phyloP scores from a whole-genome alignment of 2,888 invertebrate genomes.

The Dichetophora obliterata region DNA sequence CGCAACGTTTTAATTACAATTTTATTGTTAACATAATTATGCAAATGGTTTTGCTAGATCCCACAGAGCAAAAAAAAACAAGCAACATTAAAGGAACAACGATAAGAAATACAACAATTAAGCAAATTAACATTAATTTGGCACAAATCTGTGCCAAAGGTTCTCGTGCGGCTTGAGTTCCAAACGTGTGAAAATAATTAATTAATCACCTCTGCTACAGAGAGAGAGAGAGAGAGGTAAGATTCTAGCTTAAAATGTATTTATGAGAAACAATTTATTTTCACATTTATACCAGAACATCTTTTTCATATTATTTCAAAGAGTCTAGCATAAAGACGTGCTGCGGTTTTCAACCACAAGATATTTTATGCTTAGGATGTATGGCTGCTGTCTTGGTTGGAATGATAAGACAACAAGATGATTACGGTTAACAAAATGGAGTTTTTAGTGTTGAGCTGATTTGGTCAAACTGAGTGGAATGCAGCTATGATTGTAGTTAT shows the following conservation, averaged over 20 bases:
- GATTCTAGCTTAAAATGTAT: constrained; percentile 51
- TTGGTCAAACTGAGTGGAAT: no score
- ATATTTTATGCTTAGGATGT: not conserved
- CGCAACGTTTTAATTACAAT: constrained; percentile 45
- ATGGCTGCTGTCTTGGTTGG: no score
- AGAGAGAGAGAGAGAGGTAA: not conserved
- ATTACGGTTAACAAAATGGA: no score
- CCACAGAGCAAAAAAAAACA: no score
- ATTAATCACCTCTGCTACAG: constrained; percentile 30
- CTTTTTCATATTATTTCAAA: constrained; percentile 45
- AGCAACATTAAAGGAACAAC: no score
- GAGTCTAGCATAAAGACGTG: not conserved
- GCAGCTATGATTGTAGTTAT: not conserved
- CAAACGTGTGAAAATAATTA: constrained; percentile 59
- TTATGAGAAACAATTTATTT: constrained; percentile 51
- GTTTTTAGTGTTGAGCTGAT: no score
- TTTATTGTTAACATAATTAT: constrained; percentile 67
- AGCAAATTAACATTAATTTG: constrained; percentile 16
- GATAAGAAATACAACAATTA: constrained; percentile 12
- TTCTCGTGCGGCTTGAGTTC: not conserved
- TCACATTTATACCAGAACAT: constrained; percentile 51
- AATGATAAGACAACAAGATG: no score
- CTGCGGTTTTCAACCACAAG: not conserved
- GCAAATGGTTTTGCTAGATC: constrained; percentile 55
- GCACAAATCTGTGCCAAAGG: not conserved